Conservation (phyloP, 64 coral and sea anemone genomes). For the Hydrozoanthus tunicans region DNA sequence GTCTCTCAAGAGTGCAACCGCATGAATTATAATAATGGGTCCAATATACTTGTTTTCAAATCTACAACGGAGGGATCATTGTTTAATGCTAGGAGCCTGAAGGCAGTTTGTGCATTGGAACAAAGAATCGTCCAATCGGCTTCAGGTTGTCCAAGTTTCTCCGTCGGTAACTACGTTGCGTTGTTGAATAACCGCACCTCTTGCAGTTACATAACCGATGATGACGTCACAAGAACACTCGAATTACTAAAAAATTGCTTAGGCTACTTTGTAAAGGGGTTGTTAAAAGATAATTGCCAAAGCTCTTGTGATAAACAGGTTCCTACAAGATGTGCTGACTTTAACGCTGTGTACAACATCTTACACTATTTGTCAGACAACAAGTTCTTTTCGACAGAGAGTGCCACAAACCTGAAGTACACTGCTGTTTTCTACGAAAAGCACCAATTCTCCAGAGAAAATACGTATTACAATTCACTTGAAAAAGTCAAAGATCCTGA, state of each 20-base stretch:
- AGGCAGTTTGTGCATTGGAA: no score
- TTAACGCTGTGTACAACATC: not conserved
- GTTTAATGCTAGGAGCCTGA: no score
- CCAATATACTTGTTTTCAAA: conserved; percentile 74
- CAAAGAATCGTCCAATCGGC: conserved; percentile 13
- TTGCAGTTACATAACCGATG: conserved; percentile 43
- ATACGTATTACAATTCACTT: conserved; percentile 45
- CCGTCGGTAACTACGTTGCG: conserved; percentile 53
- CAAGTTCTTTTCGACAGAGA: conserved; percentile 43
- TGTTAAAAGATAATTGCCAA: conserved; percentile 17
- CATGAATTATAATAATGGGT: no score
- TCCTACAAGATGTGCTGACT: conserved; percentile 33
- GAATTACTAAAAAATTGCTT: not conserved
- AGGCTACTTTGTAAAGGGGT: conserved; percentile 46
- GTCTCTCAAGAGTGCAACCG: no score
- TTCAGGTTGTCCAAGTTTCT: conserved; percentile 28
- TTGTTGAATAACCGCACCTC: no score
- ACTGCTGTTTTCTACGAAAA: not conserved
- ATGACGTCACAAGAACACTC: conserved; percentile 38
- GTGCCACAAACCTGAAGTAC: conserved; percentile 48
- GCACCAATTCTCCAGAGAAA: not conserved
- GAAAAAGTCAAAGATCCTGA: conserved; percentile 18
- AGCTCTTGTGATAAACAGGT: not conserved
- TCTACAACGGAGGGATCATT: conserved; percentile 11
- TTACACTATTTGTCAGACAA: conserved; percentile 69